These are phyloP conservation scores for Lepidurus packardi DNA, from an alignment of 1,140 invertebrate species.

Conservation along the genomic window DNA sequence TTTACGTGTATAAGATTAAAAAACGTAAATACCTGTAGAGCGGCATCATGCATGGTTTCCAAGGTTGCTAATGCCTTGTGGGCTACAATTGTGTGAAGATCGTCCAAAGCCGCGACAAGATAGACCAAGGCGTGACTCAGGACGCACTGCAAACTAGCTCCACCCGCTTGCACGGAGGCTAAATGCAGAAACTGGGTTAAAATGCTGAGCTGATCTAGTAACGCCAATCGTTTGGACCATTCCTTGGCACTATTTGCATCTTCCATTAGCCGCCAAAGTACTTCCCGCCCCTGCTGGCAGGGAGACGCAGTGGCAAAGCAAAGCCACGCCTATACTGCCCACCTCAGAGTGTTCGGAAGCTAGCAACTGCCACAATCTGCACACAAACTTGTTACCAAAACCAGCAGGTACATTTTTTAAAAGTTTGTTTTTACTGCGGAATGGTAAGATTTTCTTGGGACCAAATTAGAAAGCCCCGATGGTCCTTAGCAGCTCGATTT, in stretches of 20 bases:
- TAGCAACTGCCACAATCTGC: slow-evolving; percentile 85
- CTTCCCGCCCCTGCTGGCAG: slow-evolving; percentile 83
- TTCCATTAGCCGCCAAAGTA: slow-evolving; percentile 90
- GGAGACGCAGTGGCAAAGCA: slow-evolving; percentile 90
- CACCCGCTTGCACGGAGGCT: slow-evolving; percentile 71
- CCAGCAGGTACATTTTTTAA: not conserved
- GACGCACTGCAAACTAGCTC: slow-evolving; percentile 77
- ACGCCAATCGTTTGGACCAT: slow-evolving; percentile 76
- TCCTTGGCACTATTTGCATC: slow-evolving; percentile 85
- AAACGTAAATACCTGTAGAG: slow-evolving; percentile 56
- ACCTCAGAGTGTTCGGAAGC: slow-evolving; percentile 90
- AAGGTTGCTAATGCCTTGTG: slow-evolving; percentile 87
- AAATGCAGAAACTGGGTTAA: slow-evolving; percentile 89
- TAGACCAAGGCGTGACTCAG: slow-evolving; percentile 95
- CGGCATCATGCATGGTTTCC: slow-evolving; percentile 85
- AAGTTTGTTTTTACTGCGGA: slow-evolving; percentile 58
- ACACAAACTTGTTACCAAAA: slow-evolving; percentile 37
- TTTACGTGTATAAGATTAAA: slow-evolving; percentile 28
- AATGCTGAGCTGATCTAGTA: slow-evolving; percentile 85
- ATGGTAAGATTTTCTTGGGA: slow-evolving; percentile 93
- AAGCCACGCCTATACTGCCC: slow-evolving; percentile 77
- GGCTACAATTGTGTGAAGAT: slow-evolving; percentile 88
- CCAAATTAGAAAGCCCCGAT: slow-evolving; percentile 94
- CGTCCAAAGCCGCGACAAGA: slow-evolving; percentile 90
- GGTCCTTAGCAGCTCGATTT: slow-evolving; percentile 76